Base-by-base conservation (phyloP, 2,113 vertebrate genomes). In the Danio rerio region DNA sequence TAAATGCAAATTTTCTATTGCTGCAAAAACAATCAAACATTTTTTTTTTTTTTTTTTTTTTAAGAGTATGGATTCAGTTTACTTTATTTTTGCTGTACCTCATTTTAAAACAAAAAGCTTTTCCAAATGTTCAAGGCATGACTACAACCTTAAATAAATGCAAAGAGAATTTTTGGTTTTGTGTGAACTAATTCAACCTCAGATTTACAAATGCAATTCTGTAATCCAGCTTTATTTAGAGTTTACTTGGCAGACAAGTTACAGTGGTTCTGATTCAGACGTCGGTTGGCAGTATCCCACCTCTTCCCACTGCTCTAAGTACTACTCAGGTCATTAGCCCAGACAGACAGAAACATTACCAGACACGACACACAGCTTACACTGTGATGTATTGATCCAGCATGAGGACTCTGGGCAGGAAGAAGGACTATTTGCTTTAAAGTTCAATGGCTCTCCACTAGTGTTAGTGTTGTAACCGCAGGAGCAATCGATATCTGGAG, bases 341-440 rank as follows among this genome's bases (percentile, higher is more conserved):
- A 92, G 88, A 91, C 93, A 91, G 88, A 86, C 93, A 91, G 88
- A 86, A 91, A 86, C 89, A 91, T 92, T 90, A 90, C 84, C 78
- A 16, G 80, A 75, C 77, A 81, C 65, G 65, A 80, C 87, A 69
- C 85, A 82, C 86, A 85, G 83, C 87, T 91, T 65, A 78, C 75
- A 85, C 49, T 81, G 49, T 87, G 74, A 69, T 80, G 16, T 89
- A 91, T 88, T 88, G 89, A 93, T 92, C 90, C 89, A 49, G 56
- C 87, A 87, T 62, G 88, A 92, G 84, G 83, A 74, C 86, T 79
- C 80, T 90, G 91, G 93, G 86, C 74, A 90, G 91, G 89, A 89
- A 90, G 89, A 93, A 93, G 87, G 90, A 88, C 88, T 91, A 90
- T 95, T 93, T 94, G 90, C 90, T 90, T 88, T 92, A 93, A 91